Evolutionary conservation across 2,113 vertebrate genomes (phyloP), one percentile per base, ranked within the genome.

Genomic region (Campylomormyrus tamandua): DNA sequence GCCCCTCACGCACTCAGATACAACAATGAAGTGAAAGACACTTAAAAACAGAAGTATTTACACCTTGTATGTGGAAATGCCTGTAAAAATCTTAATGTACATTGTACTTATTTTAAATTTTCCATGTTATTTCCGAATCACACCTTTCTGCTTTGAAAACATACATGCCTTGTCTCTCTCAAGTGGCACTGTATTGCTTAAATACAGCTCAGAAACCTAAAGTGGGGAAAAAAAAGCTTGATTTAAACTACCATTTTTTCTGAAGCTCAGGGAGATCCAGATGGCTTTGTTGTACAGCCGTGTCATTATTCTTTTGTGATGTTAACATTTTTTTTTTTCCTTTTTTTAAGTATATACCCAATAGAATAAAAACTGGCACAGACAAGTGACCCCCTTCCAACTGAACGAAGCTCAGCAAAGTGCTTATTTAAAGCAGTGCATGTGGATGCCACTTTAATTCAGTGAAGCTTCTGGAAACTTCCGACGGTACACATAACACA

Each of bases 161-260:
- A 90, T 90, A 95, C 86, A 90, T 50, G 90, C 92, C 91, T 31
- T 90, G 92, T 92, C 93, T 90, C 92, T 93, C 89, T 90, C 92
- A 92, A 93, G 93, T 92, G 92, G 84, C 94, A 92, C 92, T 94
- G 93, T 95, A 95, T 92, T 95, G 93, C 10, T 94, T 94, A 93
- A 93, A 94, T 95, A 95, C 94, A 95, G 87, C 92, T 89, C 94
- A 95, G 94, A 96, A 94, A 96, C 91, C 91, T 85, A 89, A 91
- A 88, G 88, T 46, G 7, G 24, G 24, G 95, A 95, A 95, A 95
- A 95, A 89, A 94, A 95, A 93, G 94, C 92, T 92, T 35, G 17
- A 92, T 93, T 91, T 93, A 92, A 90, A 93, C 7, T 95, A 93
- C 91, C 95, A 94, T 88, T 42, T 92, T 91, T 89, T 84, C 91